A percentile compares a stretch with the other conserved stretches of the same genome.
These are phyloP conservation scores for Alcedo atthis DNA, from an alignment of 2,797 vertebrate genomes.

Conservation along the genomic window DNA sequence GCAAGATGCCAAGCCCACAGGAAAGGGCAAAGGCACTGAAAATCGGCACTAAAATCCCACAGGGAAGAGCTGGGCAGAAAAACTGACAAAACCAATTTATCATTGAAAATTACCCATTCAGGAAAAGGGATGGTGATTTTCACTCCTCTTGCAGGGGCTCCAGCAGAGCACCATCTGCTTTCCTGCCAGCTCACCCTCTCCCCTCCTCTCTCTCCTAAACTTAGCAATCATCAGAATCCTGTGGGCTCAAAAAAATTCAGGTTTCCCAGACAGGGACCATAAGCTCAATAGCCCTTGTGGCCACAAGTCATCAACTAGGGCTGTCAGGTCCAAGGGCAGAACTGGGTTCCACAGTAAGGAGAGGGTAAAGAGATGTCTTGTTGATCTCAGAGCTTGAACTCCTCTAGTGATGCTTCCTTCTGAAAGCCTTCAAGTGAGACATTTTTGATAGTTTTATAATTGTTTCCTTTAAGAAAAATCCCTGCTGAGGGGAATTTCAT, in stretches of 20 bases:
- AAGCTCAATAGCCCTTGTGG: neutral
- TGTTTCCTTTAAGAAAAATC: slow-evolving; percentile 39
- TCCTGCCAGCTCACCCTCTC: neutral
- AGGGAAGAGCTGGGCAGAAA: neutral
- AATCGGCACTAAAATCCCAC: neutral
- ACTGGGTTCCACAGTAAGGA: neutral
- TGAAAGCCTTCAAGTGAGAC: slow-evolving; percentile 30
- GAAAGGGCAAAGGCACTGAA: neutral
- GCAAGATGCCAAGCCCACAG: neutral
- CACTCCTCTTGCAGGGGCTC: slow-evolving; percentile 15
- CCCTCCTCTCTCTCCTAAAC: neutral
- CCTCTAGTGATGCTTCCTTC: neutral
- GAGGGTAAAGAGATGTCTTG: neutral
- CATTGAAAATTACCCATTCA: neutral
- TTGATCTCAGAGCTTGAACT: neutral
- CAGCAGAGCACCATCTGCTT: slow-evolving; percentile 3
- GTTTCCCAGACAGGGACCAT: neutral
- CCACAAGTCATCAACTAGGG: neutral
- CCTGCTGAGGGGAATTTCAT: slow-evolving; percentile 8
- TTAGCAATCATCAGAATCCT: slow-evolving; percentile 5
- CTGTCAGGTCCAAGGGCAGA: neutral
- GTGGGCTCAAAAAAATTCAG: neutral
- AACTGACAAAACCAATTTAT: neutral
- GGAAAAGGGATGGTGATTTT: slow-evolving; percentile 7
- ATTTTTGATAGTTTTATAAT: slow-evolving; percentile 49